These are phyloP conservation scores for Coturnix japonica DNA, from an alignment of 2,113 vertebrate species.

Conservation along the genomic window DNA sequence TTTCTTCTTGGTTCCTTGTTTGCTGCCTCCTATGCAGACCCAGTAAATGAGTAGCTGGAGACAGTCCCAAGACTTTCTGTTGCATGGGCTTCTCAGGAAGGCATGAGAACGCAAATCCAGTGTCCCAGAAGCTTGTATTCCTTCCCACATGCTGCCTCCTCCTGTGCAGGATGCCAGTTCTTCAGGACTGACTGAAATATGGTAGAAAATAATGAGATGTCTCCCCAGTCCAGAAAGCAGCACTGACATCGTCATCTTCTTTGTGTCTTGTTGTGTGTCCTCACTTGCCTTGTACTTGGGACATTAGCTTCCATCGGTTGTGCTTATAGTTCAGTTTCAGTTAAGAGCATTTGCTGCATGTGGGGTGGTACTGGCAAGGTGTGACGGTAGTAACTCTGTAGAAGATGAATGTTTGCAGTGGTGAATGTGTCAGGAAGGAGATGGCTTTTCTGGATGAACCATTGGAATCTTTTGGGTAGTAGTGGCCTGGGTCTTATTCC, in stretches of 20 bases:
- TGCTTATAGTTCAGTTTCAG: constrained; percentile 18
- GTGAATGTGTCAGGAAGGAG: not conserved
- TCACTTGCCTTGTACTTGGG: too few relatives aligned
- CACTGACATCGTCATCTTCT: rapidly evolving
- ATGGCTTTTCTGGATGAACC: not conserved
- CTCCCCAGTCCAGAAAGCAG: not conserved
- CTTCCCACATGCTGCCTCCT: not conserved
- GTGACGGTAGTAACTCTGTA: rapidly evolving
- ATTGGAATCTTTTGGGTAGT: not conserved
- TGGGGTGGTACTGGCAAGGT: not conserved
- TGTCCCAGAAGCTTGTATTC: not conserved
- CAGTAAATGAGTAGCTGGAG: not conserved
- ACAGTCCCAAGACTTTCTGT: not conserved
- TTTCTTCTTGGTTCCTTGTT: not conserved
- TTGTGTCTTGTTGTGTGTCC: not conserved
- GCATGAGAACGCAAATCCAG: rapidly evolving
- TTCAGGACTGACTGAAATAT: not conserved
- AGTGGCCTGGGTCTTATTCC: not conserved
- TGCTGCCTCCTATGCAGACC: not conserved
- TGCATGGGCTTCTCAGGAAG: not conserved
- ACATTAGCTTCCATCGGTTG: not conserved
- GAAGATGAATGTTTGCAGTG: rapidly evolving
- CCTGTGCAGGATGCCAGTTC: not conserved
- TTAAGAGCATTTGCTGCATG: rapidly evolving
- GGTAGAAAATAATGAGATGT: not conserved